A percentile compares a stretch with the other conserved stretches of the same genome.
Evolutionary conservation across 2,797 vertebrate species (phyloP).

Genomic region (Alosa sapidissima): DNA sequence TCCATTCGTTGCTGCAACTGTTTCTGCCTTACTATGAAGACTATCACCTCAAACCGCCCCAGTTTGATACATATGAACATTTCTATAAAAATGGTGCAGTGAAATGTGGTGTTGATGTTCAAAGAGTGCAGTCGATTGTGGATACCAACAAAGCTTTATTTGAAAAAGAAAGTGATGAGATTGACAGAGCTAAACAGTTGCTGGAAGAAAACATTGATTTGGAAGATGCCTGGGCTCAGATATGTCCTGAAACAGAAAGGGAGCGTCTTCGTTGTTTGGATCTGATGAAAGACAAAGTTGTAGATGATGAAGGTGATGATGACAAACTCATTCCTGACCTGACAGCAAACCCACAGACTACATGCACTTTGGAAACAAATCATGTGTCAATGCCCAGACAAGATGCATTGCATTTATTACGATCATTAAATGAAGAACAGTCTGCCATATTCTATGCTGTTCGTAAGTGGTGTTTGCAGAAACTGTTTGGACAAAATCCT

Average conservation of each 20-base stretch:
- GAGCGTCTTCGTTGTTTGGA: conserved; percentile 7
- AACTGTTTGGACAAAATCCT: conserved; percentile 17
- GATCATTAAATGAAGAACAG: conserved; percentile 20
- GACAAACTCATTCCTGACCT: conserved; percentile 27
- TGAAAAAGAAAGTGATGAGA: conserved; percentile 27
- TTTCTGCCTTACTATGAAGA: conserved; percentile 22
- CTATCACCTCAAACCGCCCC: neutral
- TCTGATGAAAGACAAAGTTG: neutral
- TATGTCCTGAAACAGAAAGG: conserved; percentile 31
- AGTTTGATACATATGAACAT: neutral
- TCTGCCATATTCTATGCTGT: neutral
- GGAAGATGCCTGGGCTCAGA: conserved; percentile 27
- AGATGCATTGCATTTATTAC: neutral
- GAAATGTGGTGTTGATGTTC: neutral
- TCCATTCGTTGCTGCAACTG: conserved; percentile 4
- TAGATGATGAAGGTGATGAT: neutral
- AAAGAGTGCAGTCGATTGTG: conserved; percentile 5
- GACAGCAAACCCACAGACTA: neutral
- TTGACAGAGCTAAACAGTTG: neutral
- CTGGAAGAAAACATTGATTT: neutral
- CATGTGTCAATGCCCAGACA: neutral
- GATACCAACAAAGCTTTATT: neutral
- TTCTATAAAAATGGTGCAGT: conserved; percentile 22
- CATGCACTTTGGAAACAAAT: neutral
- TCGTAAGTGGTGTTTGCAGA: neutral